These are phyloP conservation scores for Crotalus viridis DNA, from an alignment of 2,113 vertebrate genomes.

Conservation along the genomic window DNA sequence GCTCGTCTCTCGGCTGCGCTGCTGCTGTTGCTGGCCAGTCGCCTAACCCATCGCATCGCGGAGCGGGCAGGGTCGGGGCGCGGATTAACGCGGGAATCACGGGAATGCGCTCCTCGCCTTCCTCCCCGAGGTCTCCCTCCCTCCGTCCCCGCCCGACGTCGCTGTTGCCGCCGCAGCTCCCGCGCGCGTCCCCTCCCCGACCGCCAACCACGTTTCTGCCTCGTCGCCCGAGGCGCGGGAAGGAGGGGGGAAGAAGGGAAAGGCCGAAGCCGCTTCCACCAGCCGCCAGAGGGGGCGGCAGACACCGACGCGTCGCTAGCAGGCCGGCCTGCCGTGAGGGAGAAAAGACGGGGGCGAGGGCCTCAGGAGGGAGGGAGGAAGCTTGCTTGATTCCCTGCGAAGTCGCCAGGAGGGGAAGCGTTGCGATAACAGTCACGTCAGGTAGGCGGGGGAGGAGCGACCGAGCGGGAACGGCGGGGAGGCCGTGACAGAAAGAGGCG, in stretches of 20 bases:
- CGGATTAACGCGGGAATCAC: slow-evolving; percentile 31
- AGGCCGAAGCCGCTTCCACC: neutral
- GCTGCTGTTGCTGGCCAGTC: slow-evolving; percentile 38
- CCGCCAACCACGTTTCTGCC: neutral
- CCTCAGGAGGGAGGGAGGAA: neutral
- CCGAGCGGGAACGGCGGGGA: neutral
- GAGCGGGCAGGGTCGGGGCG: neutral
- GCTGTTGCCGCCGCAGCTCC: neutral
- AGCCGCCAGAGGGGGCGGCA: slow-evolving; percentile 14
- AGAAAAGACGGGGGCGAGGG: slow-evolving; percentile 2
- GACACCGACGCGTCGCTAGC: slow-evolving; percentile 6
- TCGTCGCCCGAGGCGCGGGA: neutral
- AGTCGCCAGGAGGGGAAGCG: slow-evolving; percentile 6
- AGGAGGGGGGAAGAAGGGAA: too few species aligned
- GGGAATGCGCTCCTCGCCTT: slow-evolving; percentile 29
- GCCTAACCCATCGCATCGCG: slow-evolving; percentile 58
- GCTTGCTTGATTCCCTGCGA: slow-evolving; percentile 23
- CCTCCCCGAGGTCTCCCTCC: neutral
- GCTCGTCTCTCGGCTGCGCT: slow-evolving; percentile 25
- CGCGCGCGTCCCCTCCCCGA: neutral
- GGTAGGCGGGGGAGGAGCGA: slow-evolving; percentile 10
- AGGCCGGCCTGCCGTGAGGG: neutral
- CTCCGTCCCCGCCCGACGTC: neutral
- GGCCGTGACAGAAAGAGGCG: neutral
- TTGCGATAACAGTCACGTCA: slow-evolving; percentile 54